Percentiles rank a stretch among this genome's conserved stretches.
Conservation (phyloP, 2,797 vertebrate species). For the Iguana delicatissima region DNA sequence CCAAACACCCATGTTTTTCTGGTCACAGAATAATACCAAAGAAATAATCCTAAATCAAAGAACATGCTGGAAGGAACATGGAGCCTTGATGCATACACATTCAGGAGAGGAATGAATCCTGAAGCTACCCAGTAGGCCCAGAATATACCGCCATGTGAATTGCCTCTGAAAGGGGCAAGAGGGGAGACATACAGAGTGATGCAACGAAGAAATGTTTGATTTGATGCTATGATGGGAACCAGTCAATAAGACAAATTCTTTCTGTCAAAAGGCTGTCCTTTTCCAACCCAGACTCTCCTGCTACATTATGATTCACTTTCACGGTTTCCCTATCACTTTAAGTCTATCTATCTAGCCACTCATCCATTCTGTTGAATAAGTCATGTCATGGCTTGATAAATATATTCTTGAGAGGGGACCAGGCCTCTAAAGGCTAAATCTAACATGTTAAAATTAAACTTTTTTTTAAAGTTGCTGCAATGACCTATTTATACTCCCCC, state of each 20-base stretch:
- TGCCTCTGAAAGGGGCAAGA: background rate
- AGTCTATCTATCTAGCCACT: conserved; percentile 32
- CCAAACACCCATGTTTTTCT: background rate
- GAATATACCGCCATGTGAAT: background rate
- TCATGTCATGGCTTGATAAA: conserved; percentile 53
- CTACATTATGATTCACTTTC: background rate
- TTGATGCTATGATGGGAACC: background rate
- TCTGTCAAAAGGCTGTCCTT: background rate
- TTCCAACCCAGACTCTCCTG: background rate
- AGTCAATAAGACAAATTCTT: background rate
- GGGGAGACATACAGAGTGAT: conserved; percentile 11
- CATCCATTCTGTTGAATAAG: conserved; percentile 47
- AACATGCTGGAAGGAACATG: background rate
- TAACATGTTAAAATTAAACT: conserved; percentile 68
- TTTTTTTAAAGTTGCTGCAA: conserved; percentile 47
- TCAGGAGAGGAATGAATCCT: background rate
- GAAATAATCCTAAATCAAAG: background rate
- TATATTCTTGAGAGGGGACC: conserved; percentile 47
- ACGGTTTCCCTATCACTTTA: conserved; percentile 26
- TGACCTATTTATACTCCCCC: conserved; percentile 70
- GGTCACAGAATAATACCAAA: background rate
- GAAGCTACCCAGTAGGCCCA: background rate
- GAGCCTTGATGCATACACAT: background rate
- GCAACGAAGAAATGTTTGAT: background rate
- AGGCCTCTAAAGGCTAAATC: conserved; percentile 58